Base-by-base conservation (phyloP, 2,888 invertebrate genomes). In the Reticulitermes lucifugus region DNA sequence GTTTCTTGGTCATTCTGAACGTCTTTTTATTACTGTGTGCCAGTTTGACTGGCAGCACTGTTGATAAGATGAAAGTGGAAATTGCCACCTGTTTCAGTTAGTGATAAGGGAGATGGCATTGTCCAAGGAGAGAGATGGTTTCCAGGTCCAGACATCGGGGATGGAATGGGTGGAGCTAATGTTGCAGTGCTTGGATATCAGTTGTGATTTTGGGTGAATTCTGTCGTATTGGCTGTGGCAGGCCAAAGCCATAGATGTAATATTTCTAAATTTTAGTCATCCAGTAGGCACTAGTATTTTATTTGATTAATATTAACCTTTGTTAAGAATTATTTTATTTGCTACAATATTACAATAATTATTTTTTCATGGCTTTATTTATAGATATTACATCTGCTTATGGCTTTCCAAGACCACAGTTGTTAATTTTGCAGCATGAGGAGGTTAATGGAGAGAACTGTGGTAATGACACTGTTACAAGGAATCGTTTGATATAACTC, bases 391-490 rank as follows among this genome's bases (percentile, higher is more conserved):
- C 35, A 71, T 71, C 71, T 71, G 25, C n/a, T 21, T 29, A 73
- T 29, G 73, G 21, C 35, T 10, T 65, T 6, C 41, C 25, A 73
- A 73, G 73, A 35, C 25, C 25, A 65, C n/a, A 9, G 12, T 65
- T 25, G 3, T 55, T 65, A 25, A 65, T 25, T 65, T n/a, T 65
- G 65, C 65, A 73, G 41, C 41, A 35, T 41, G 25, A n/a, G 25
- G 73, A 73, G 21, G 9, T 73, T 73, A 14, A 73, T 71, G 71
- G 73, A 73, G 73, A 73, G 73, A 41, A 73, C 73, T 65, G n/a
- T 65, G 14, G 25, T 25, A 65, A 65, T 65, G 65, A 6, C 6
- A 25, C 25, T n/a, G 9, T 65, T 6, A 65, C n/a, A 12, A 25
- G 65, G n/a, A 65, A n/a, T 12, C 10, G 18, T 18, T 60, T 60